A percentile compares a stretch with the other conserved stretches of the same genome.
phyloP scores from a whole-genome alignment of 2,113 vertebrate species.

The Scomber japonicus region DNA sequence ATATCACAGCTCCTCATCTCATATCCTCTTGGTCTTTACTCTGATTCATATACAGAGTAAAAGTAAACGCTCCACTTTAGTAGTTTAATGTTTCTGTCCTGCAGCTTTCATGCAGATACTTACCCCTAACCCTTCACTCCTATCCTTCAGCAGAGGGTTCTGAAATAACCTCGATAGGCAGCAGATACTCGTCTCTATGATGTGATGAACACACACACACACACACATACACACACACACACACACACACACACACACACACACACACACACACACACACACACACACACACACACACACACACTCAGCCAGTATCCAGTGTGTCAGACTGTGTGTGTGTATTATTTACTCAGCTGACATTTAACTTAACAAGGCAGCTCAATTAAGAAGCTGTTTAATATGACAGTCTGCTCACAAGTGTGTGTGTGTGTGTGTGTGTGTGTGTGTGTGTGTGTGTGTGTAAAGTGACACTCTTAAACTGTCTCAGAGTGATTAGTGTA shows the following conservation, averaged over 20 bases:
- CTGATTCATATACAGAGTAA: too few relatives aligned
- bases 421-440: background rate
- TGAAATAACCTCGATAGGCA: too few relatives aligned
- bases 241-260: background rate
- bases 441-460: background rate
- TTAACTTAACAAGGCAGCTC: conserved; percentile 26
- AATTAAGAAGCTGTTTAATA: conserved; percentile 50
- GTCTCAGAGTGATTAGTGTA: too few relatives aligned
- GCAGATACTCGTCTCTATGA: too few relatives aligned
- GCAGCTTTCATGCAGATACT: too few relatives aligned
- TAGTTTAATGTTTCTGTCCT: too few relatives aligned
- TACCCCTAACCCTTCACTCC: too few relatives aligned
- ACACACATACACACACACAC: conserved; percentile 2
- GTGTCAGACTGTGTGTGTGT: background rate
- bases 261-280: background rate
- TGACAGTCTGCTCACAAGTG: conserved; percentile 30
- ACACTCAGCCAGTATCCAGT: background rate
- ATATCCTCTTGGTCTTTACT: too few relatives aligned
- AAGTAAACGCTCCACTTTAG: too few relatives aligned
- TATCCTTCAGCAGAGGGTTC: too few relatives aligned
- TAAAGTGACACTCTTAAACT: too few relatives aligned
- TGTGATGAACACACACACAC: background rate
- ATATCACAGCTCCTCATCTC: too few relatives aligned
- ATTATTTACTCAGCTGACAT: conserved; percentile 35
- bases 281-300: background rate